Evolutionary conservation across 2,797 vertebrate species (phyloP).

Genomic region (Anas capensis): DNA sequence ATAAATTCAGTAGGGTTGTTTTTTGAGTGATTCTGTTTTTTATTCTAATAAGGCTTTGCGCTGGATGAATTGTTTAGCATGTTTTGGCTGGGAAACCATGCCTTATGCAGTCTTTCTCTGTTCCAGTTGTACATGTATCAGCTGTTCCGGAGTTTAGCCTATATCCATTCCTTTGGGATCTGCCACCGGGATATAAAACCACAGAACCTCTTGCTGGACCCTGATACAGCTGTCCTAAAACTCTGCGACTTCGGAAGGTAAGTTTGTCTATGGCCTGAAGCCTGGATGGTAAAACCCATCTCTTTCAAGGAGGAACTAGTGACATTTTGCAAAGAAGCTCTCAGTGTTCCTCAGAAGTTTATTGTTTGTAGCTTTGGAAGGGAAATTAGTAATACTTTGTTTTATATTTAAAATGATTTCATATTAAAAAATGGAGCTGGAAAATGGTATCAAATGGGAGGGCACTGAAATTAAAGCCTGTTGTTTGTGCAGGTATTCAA

Average conservation of each 20-base stretch:
- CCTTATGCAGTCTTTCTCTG: constrained; percentile 29
- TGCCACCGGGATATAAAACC: constrained; percentile 99
- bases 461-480: background rate
- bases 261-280: constrained; percentile 31
- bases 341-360: background rate
- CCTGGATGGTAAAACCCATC: background rate
- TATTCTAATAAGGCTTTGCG: background rate
- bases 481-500: background rate
- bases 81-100: background rate
- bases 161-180: constrained; percentile 99
- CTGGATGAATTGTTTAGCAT: background rate
- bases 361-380: background rate
- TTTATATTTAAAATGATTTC: background rate
- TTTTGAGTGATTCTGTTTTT: background rate
- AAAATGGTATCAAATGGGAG: background rate
- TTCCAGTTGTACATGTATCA: constrained; percentile 99
- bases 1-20: background rate
- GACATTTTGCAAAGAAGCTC: background rate
- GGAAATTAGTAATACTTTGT: rapidly evolving
- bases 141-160: constrained; percentile 99
- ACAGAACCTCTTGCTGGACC: constrained; percentile 98
- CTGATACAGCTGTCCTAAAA: constrained; percentile 97
- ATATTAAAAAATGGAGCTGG: background rate
- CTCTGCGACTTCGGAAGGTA: constrained; percentile 99
- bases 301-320: background rate